Evolutionary conservation across 2,797 vertebrate species (phyloP), one percentile per base, ranked within the genome.

Genomic region (Sebastes dallii): DNA sequence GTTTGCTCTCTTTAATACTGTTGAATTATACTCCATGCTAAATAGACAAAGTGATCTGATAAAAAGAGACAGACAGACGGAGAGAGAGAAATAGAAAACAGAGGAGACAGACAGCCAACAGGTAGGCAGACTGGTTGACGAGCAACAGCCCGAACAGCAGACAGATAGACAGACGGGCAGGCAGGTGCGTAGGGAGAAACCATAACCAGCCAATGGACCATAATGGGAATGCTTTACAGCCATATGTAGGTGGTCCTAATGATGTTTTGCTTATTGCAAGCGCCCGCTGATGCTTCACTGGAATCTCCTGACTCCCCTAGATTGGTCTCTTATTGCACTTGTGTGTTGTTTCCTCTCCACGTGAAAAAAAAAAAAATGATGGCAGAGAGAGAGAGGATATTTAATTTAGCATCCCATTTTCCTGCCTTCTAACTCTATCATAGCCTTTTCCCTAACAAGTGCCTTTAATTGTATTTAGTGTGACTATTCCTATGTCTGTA

Each of bases 361-460:
- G 6, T 18, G 5, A 39, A 13, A 46, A 50, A 61, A 64, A 61
- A 64, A 70, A 60, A 70, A 64, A 69, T n/a, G 30, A 84, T 84
- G 75, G 77, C 77, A 82, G 56, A 70, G 60, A 60, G 50, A 64
- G 46, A 55, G 46, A 67, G n/a, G 67, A 78, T 81, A 62, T 87
- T 85, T 89, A 88, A 83, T 70, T 84, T n/a, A n/a, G n/a, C n/a
- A n/a, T 82, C 72, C 75, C 76, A 73, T 85, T 85, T 80, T 76
- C 59, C 14, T 78, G 34, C 56, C 42, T 1, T 13, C 36, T 12
- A 12, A 34, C 11, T 36, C 34, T 36, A 36, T 36, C 12, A 36
- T 36, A 36, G 34, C 34, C 11, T 36, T 36, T 36, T 36, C 12
- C 34, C 34, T 36, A 36, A 36, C 34, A 36, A 12, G 34, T 12